Evolutionary conservation across 2,113 vertebrate species (phyloP), one percentile per base, ranked within the genome.

Genomic region (Alexandromys fortis): DNA sequence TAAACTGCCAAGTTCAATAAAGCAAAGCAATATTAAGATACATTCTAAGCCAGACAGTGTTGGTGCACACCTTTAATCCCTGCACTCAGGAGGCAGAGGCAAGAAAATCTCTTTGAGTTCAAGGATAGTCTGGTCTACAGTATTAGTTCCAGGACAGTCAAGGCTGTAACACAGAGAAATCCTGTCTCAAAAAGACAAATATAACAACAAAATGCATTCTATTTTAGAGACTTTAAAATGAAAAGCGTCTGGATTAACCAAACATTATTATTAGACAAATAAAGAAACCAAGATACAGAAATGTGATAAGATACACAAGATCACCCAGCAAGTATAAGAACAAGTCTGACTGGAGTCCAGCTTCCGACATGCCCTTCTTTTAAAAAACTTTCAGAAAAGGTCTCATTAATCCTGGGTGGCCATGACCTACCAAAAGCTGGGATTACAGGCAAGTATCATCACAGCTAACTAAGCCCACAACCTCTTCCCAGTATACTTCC

Each of bases 221-320:
- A 89, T 89, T 96, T 91, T n/a, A 78, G 68, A 94, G 24, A 93
- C 89, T 89, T 96, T 86, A 90, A 91, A 78, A 55, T 90, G n/a
- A 63, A n/a, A 92, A 91, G 5, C 47, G 26, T 76, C n/a, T 28
- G 26, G 63, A 49, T 79, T 58, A 33, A 1, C 87, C 13, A 91
- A 68, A 70, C 24, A 55, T 67, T 70, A 30, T 67, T 70, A 30
- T 28, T 85, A 67, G 19, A 77, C 13, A 75, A 91, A 91, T 81
- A 92, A 95, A 86, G 58, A 81, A 92, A 92, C 17, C 47, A 90
- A 90, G 38, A 87, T 28, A 91, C n/a, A 94, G 52, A 82, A 75
- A 89, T 52, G 55, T 61, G 82, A 77, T 26, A 47, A n/a, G 21
- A 35, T 30, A 0, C 17, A 55, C 28, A 85, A 70, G 35, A 49